Evolutionary conservation across 2,797 vertebrate species (phyloP), one percentile per base, ranked within the genome.

Genomic region (Poliocrania exsul): DNA sequence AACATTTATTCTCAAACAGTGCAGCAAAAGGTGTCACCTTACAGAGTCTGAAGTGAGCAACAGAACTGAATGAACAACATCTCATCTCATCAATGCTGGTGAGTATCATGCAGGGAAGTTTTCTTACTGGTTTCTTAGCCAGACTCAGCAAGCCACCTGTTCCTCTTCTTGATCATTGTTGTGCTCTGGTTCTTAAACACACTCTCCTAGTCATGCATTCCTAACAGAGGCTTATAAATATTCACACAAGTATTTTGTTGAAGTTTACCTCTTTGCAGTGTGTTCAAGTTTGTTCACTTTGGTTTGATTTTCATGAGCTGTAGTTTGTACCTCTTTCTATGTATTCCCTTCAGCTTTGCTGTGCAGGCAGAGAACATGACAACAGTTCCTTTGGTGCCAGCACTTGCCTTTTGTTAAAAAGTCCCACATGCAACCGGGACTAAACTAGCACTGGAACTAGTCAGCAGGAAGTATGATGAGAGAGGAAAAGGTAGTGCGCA

Each of bases 161-260:
- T 70, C 17, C 24, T 82, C 73, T 38, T 58, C 49, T 40, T 29
- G 8, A 65, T 13, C 37, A 78, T 29, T 17, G 16, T 1, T 26
- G 71, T 71, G 3, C 21, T 38, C 46, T 31, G 5, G 10, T 15
- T 91, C 57, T 78, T 67, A 35, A 46, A 13, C 13, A 54, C 1
- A 5, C 2, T n/a, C 6, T 20, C 11, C 11, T 14, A n/a, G 14
- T 13, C 0, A 0, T 16, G 15, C 2, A 2, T 9, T 75, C 26
- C 37, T 28, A 50, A 35, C 4, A 86, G 40, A 67, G 26, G 8
- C 13, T 28, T 21, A 50, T n/a, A 77, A 57, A 69, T 67, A 60
- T 67, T 57, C 56, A 19, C 38, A 26, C 4, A 5, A 60, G 1
- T 2, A 5, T 31, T 37, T 26, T 50, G 24, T 25, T 29, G 16